Percentiles rank a stretch among this genome's conserved stretches.
Evolutionary conservation across 2,113 vertebrate species (phyloP).

Genomic region (Salvelinus namaycush): DNA sequence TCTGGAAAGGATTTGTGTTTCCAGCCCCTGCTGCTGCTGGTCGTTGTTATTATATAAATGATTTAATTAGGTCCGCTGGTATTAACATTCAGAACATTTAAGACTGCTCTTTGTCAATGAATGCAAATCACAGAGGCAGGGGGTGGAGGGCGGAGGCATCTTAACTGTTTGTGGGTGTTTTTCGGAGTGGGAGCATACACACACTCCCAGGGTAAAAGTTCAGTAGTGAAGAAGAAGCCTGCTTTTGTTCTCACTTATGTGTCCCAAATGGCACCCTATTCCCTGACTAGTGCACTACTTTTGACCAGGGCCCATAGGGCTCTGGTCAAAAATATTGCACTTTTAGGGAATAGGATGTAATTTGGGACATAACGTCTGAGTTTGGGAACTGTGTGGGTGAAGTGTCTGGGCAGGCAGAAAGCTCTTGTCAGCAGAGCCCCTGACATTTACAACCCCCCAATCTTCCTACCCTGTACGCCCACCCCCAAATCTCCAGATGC

Average conservation of each 20-base stretch:
- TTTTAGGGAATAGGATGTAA: too few relatives aligned
- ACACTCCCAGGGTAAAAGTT: neutral
- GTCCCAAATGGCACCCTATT: too few relatives aligned
- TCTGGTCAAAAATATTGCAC: too few relatives aligned
- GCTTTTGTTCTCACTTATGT: neutral
- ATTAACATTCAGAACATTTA: conserved; percentile 40
- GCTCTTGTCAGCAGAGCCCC: neutral
- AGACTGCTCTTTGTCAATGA: conserved; percentile 16
- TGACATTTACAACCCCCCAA: neutral
- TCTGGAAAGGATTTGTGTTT: conserved; percentile 53
- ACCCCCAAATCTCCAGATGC: conserved; percentile 58
- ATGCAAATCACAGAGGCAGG: conserved; percentile 20
- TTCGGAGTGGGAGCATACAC: too few relatives aligned
- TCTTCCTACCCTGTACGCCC: conserved; percentile 21
- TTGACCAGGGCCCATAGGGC: too few relatives aligned
- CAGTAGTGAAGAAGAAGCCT: neutral
- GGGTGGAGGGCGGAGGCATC: neutral
- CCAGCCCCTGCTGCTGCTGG: conserved; percentile 19
- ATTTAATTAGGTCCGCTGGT: conserved; percentile 49
- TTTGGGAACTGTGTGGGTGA: neutral
- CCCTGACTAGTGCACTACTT: too few relatives aligned
- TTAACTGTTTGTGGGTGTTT: conserved; percentile 36
- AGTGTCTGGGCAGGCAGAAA: neutral
- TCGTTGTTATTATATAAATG: conserved; percentile 35
- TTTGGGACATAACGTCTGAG: neutral